phyloP scores from a whole-genome alignment of 2,797 vertebrate genomes.

The Microctenopoma stevenorrisi region DNA sequence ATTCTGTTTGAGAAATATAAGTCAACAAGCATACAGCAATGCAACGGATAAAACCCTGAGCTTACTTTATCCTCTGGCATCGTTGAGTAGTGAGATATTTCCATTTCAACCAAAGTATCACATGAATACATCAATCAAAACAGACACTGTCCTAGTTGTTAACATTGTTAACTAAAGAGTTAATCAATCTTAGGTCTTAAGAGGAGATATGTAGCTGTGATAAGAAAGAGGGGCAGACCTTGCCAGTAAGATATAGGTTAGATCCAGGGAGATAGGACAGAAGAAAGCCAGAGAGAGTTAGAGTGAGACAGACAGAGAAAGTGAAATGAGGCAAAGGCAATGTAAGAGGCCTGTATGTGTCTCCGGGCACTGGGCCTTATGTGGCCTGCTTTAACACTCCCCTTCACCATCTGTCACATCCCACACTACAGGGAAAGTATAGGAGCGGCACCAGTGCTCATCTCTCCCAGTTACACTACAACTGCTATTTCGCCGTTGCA shows the following conservation, averaged over 20 bases:
- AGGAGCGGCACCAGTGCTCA: constrained; percentile 49
- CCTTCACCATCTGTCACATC: constrained; percentile 78
- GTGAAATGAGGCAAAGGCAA: constrained; percentile 44
- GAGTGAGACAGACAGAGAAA: constrained; percentile 23
- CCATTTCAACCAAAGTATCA: not conserved
- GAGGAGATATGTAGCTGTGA: not conserved
- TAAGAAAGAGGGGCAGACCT: constrained; percentile 13
- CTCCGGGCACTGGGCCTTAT: constrained; percentile 67
- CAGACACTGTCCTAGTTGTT: not conserved
- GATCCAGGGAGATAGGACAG: constrained; percentile 18
- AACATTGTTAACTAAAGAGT: not conserved
- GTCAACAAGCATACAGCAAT: not conserved
- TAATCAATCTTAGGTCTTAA: not conserved
- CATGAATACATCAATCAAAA: not conserved
- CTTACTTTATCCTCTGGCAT: not conserved
- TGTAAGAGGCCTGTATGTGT: constrained; percentile 51
- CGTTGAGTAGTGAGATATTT: not conserved
- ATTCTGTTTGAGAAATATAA: not conserved
- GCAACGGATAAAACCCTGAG: not conserved
- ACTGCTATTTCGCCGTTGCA: constrained; percentile 51
- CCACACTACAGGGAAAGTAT: constrained; percentile 48
- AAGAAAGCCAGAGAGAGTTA: constrained; percentile 21
- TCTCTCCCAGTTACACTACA: constrained; percentile 39
- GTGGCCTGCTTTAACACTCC: constrained; percentile 70
- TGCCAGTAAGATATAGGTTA: constrained; percentile 31